Evolutionary conservation across 1,140 invertebrate genomes (phyloP), one percentile per base, ranked within the genome.

Genomic region (Acromyrmex echinatior): DNA sequence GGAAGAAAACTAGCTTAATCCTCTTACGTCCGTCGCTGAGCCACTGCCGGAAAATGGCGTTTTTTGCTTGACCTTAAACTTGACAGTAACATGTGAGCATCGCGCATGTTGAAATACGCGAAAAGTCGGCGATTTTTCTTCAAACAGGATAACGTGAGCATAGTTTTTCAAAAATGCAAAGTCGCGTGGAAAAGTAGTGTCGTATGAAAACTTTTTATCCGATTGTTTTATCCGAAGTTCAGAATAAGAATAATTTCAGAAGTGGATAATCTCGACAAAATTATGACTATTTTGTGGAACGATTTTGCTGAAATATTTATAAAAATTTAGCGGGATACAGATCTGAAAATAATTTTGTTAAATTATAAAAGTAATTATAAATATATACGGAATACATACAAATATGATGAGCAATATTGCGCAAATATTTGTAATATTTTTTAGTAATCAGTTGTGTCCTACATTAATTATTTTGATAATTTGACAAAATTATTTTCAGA

Each of bases 1-100:
- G 62, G 21, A 86, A 88, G 86, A 91, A 90, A 88, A 88, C 76
- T 63, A 73, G 53, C 81, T 90, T 90, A 90, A 90, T 91, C 89
- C 89, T 90, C 89, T 91, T 91, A 91, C 71, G 89, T 82, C 51
- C 62, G 86, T 86, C 58, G 77, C 65, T 21, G 70, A 70, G 31
- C 39, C 31, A 39, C 70, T 73, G 51, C 60, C 76, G 89, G 76
- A 90, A 91, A 90, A 91, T 90, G 68, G 74, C 76, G n/a, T 77
- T 86, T 86, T 84, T 66, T 21, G 53, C 63, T 66, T 77, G 86
- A 90, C 80, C 89, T 88, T 88, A 91, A 90, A 91, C 81, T 60
- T 63, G 86, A 81, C 86, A 87, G 89, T 74, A 85, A 90, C 88
- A 87, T 39, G 84, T 25, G 70, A 16, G 51, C n/a, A 45, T n/a